These are phyloP conservation scores for Gryllus longicercus DNA, from an alignment of 2,888 invertebrate species.

Conservation along the genomic window DNA sequence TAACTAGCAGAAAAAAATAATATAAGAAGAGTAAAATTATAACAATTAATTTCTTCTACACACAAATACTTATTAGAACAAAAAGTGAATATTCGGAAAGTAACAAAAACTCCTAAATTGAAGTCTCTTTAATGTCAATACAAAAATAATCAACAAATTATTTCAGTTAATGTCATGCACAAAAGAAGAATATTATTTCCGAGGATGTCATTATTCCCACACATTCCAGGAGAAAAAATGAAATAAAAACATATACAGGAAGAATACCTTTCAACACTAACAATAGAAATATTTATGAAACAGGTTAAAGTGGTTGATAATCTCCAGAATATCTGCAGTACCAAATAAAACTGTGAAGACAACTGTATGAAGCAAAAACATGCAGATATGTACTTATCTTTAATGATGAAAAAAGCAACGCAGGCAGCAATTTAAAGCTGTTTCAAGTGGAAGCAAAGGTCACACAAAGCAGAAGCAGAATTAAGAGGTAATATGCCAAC, in stretches of 20 bases:
- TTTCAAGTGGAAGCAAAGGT: slow-evolving; percentile 17
- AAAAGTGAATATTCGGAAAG: too few relatives aligned
- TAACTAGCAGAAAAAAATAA: too few relatives aligned
- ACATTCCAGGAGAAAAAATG: neutral
- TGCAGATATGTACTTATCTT: neutral
- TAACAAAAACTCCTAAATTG: too few relatives aligned
- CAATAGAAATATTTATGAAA: neutral
- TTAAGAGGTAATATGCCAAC: neutral
- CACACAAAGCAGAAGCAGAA: slow-evolving; percentile 1
- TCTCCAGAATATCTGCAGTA: neutral
- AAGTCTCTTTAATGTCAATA: too few relatives aligned
- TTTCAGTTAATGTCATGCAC: neutral
- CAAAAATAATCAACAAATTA: too few relatives aligned
- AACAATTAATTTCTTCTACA: too few relatives aligned
- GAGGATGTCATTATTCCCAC: neutral
- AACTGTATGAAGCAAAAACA: neutral
- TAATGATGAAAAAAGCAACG: neutral
- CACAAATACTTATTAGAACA: too few relatives aligned
- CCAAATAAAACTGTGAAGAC: neutral
- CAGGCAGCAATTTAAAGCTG: slow-evolving; percentile 4
- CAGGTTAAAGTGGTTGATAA: neutral
- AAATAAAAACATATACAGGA: neutral
- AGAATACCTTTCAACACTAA: neutral
- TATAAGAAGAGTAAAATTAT: too few relatives aligned
- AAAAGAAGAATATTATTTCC: neutral